Evolutionary conservation across 2,113 vertebrate genomes (phyloP).

Genomic region (Pluvialis apricaria): DNA sequence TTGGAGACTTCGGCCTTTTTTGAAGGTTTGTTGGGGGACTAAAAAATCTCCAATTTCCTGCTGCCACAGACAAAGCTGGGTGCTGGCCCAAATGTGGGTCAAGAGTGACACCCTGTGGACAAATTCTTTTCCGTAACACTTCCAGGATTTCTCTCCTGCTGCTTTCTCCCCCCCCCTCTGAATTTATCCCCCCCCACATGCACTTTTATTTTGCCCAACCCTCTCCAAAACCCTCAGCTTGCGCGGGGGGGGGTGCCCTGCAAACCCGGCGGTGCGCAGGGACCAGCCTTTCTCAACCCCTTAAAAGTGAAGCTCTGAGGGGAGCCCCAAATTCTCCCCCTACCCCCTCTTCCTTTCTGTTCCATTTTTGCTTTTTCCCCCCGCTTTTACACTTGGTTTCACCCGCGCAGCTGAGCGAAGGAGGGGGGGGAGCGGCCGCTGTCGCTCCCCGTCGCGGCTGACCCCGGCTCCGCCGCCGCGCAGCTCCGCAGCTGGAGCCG

Average conservation of each 20-base stretch:
- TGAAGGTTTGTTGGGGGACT: neutral
- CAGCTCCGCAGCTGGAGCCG: neutral
- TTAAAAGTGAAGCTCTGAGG: neutral
- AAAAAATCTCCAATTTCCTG: neutral
- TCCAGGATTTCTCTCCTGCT: neutral
- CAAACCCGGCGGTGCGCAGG: neutral
- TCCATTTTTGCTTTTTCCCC: neutral
- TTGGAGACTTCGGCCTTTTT: neutral
- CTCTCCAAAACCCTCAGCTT: neutral
- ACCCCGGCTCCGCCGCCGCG: neutral
- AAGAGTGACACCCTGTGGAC: constrained; percentile 82
- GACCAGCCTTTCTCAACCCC: neutral
- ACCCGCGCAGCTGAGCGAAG: neutral
- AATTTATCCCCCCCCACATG: neutral
- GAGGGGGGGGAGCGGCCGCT: neutral
- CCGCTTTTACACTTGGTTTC: neutral
- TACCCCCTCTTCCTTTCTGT: neutral
- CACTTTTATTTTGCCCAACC: neutral
- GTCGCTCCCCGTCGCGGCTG: neutral
- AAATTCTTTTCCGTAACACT: neutral
- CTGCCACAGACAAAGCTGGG: neutral
- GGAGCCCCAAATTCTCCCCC: neutral
- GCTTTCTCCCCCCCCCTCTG: neutral
- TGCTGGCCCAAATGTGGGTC: constrained; percentile 54
- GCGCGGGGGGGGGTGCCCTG: neutral